Conservation (phyloP, 2,113 vertebrate genomes). For the Osmerus eperlanus region DNA sequence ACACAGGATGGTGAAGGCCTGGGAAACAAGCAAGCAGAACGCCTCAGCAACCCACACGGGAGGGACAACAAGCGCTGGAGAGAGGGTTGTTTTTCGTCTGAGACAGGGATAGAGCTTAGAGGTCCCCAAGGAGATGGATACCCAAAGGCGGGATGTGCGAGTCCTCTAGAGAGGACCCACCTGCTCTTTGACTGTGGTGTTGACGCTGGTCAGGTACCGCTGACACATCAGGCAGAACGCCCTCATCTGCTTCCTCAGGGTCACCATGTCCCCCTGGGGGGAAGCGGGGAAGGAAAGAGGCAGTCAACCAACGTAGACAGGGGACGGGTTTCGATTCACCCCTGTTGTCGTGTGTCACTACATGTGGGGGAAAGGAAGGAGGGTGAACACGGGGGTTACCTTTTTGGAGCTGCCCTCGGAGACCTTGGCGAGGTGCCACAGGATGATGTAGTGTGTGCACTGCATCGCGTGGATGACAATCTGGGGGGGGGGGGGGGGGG, state of each 20-base stretch:
- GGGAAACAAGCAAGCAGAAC: background rate
- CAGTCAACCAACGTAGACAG: too few relatives aligned
- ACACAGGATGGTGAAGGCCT: slow-evolving; percentile 98
- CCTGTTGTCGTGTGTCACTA: too few relatives aligned
- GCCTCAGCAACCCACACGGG: too few relatives aligned
- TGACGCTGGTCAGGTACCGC: slow-evolving; percentile 96
- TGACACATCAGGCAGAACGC: slow-evolving; percentile 99
- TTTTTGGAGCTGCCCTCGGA: slow-evolving; percentile 93
- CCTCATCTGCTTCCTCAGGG: slow-evolving; percentile 95
- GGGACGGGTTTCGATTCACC: too few relatives aligned
- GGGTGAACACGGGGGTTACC: slow-evolving; percentile 61
- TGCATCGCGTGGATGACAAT: slow-evolving; percentile 98
- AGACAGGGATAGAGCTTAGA: too few relatives aligned
- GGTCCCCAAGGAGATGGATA: too few relatives aligned
- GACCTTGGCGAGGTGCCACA: slow-evolving; percentile 95
- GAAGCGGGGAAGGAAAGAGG: too few relatives aligned
- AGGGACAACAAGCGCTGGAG: too few relatives aligned
- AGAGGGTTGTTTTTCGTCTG: too few relatives aligned
- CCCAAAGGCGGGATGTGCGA: background rate
- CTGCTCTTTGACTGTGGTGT: slow-evolving; percentile 98
- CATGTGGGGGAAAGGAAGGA: background rate
- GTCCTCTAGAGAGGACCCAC: slow-evolving; percentile 65
- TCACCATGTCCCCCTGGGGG: slow-evolving; percentile 86
- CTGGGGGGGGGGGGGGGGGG: slow-evolving; percentile 67
- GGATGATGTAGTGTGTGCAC: slow-evolving; percentile 97